A percentile compares a stretch with the other conserved stretches of the same genome.
Conservation (phyloP, 2,113 vertebrate species). For the Hemibates koningsi region DNA sequence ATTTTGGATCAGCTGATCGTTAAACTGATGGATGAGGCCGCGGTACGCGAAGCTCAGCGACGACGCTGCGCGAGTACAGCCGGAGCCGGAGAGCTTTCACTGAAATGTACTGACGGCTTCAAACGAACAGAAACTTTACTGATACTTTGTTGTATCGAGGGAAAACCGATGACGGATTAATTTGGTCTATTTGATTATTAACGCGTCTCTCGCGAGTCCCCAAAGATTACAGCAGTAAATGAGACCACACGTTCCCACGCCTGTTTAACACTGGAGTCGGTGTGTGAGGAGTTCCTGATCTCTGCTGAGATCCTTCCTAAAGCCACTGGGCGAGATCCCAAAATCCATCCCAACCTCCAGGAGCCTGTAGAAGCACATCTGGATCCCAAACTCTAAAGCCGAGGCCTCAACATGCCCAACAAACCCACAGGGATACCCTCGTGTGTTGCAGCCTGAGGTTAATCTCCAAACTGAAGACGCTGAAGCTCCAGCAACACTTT, state of each 20-base stretch:
- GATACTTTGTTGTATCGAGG: accelerated
- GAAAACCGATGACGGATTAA: not conserved
- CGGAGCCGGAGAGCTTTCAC: accelerated
- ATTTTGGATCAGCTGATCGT: not conserved
- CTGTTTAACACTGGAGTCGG: not conserved
- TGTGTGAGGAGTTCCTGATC: not conserved
- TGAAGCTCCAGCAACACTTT: accelerated
- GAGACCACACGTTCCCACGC: not conserved
- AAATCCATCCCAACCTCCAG: not conserved
- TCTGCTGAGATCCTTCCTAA: not conserved
- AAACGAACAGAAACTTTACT: not conserved
- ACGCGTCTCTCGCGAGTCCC: not conserved
- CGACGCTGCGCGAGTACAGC: not conserved
- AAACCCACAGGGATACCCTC: not conserved
- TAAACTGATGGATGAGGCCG: not conserved
- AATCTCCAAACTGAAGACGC: not conserved
- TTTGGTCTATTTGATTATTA: not conserved
- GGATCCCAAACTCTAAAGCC: not conserved
- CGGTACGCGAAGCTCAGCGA: accelerated
- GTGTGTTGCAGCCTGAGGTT: not conserved
- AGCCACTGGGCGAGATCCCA: not conserved
- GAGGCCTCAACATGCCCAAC: not conserved
- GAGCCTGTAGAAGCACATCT: not conserved
- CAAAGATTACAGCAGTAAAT: not conserved
- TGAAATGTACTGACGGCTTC: not conserved